These are phyloP conservation scores for Spodoptera litura DNA, from an alignment of 1,140 invertebrate species.

Conservation along the genomic window DNA sequence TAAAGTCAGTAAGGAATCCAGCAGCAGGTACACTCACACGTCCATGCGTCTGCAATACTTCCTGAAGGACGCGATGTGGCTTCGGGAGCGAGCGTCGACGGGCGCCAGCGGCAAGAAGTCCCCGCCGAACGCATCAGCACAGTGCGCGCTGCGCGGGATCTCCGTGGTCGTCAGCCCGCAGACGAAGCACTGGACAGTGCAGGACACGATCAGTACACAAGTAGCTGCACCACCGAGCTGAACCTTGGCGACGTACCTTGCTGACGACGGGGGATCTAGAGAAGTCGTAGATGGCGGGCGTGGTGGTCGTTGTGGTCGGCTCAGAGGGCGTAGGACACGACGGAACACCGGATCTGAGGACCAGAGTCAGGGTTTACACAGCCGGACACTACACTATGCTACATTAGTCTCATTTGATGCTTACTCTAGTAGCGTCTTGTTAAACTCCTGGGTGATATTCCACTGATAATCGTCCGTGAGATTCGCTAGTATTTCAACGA, in stretches of 20 bases:
- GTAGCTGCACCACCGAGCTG: no score
- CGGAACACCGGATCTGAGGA: constrained; percentile 54
- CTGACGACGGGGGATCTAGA: constrained; percentile 52
- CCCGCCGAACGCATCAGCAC: constrained; percentile 67
- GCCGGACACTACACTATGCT: no score
- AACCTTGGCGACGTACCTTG: constrained; percentile 53
- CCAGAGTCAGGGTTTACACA: no score
- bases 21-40: constrained; percentile 57
- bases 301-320: constrained; percentile 34
- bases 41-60: constrained; percentile 71
- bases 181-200: constrained; percentile 68
- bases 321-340: constrained; percentile 51
- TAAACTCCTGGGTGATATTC: constrained; percentile 62
- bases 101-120: constrained; percentile 68
- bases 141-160: constrained; percentile 62
- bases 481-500: constrained; percentile 58
- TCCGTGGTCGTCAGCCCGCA: constrained; percentile 62
- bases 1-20: no score
- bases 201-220: neutral
- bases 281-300: constrained; percentile 24
- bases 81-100: constrained; percentile 60
- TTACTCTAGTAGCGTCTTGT: constrained; percentile 53
- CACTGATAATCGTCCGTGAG: constrained; percentile 63
- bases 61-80: constrained; percentile 59
- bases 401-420: neutral